Percentiles rank a stretch among this genome's conserved stretches.
These are phyloP conservation scores for Solenodon paradoxus DNA, from an alignment of 2,113 vertebrate species.

Conservation along the genomic window DNA sequence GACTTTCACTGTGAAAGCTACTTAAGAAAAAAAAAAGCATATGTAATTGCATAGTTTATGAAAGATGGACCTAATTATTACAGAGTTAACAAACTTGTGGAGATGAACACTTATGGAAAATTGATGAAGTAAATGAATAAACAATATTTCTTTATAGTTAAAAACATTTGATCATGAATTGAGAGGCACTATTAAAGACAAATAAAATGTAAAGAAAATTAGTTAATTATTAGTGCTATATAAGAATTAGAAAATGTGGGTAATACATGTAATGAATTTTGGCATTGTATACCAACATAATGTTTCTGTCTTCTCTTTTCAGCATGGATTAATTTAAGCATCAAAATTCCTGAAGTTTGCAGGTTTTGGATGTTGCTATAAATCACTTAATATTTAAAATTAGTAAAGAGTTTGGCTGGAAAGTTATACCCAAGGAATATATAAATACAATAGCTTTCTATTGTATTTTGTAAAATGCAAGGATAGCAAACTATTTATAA, in stretches of 20 bases:
- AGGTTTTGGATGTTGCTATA: not conserved
- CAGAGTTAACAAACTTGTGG: not conserved
- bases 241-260: not conserved
- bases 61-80: not conserved
- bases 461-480: not conserved
- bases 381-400: not conserved
- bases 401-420: not conserved
- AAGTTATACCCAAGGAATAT: not conserved
- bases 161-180: not conserved
- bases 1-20: constrained; percentile 37
- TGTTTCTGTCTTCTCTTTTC: too few relatives aligned
- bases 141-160: not conserved
- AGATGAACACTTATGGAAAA: not conserved
- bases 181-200: not conserved
- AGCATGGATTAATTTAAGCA: not conserved
- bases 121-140: not conserved
- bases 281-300: not conserved
- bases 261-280: not conserved
- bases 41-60: constrained; percentile 13
- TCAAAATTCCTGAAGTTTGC: not conserved
- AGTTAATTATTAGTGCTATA: not conserved
- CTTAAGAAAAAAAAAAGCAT: constrained; percentile 1
- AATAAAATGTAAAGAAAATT: not conserved
- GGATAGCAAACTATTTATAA: not conserved
- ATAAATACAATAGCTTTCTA: not conserved